Base-by-base conservation (phyloP, 2,888 invertebrate species). In the Cheilosia soror region DNA sequence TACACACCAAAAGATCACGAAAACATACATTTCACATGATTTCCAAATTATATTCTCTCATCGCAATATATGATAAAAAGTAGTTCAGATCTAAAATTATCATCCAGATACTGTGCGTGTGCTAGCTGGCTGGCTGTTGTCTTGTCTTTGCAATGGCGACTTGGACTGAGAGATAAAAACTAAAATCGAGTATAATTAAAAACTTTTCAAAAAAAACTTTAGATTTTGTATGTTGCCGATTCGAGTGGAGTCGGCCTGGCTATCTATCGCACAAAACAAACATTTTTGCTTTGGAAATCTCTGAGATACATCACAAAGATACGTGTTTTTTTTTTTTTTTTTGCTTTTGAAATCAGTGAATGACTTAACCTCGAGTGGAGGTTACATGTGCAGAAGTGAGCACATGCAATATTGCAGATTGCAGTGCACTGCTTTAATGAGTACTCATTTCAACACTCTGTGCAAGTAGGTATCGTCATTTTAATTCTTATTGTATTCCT, bases 31-130 rank as follows among this genome's bases (percentile, higher is more conserved):
- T 47, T 47, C 15, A n/a, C 15, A 47, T 47, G 47, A 47, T 47
- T 47, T 47, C 47, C 15, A 47, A 47, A 47, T 47, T 15, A 20
- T 47, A 47, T 47, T 20, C 47, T 47, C 15, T n/a, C 47, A 7
- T 47, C 15, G 20, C 47, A 47, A 47, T 47, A 47, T 47, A 47
- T 47, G 15, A 47, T 7, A 27, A 11, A 51, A 51, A 51, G 51
- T 51, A 51, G 51, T 51, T 51, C 51, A 51, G 51, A 27, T 51
- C 51, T 51, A 51, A 51, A 51, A 51, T 51, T 51, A 51, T 51
- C 51, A 51, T 27, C 11, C 27, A 27, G 51, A 47, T 47, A 47
- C 47, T 51, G 25, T n/a, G 37, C 37, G 37, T 11, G 4, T 37
- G 4, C 11, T 37, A 4, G 37, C 3, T 37, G 9, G 51, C 11